These are phyloP conservation scores for Drosophila borealis DNA, from an alignment of 2,888 invertebrate species.

Conservation along the genomic window DNA sequence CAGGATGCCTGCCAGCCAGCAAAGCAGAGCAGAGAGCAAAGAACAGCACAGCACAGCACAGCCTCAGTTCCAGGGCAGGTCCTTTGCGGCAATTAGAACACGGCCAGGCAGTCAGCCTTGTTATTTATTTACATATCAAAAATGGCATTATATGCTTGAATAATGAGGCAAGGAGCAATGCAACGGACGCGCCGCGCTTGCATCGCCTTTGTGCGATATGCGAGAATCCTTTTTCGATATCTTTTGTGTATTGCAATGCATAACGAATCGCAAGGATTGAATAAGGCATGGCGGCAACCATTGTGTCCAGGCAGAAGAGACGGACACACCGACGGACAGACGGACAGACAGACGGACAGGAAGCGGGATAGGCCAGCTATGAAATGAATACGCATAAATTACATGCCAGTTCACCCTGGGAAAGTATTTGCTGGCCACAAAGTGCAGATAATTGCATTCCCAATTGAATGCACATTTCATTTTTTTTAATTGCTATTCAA, in stretches of 20 bases:
- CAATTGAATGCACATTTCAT: neutral
- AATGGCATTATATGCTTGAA: conserved; percentile 68
- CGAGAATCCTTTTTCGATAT: conserved; percentile 67
- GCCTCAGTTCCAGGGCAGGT: conserved; percentile 48
- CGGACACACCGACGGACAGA: conserved; percentile 32
- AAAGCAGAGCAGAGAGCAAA: neutral
- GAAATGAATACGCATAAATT: conserved; percentile 81
- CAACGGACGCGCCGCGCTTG: conserved; percentile 51
- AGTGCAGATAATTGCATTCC: conserved; percentile 35
- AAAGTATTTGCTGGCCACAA: conserved; percentile 28
- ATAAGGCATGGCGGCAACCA: conserved; percentile 26
- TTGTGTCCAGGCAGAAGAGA: conserved; percentile 46
- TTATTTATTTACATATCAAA: conserved; percentile 73
- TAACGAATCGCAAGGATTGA: conserved; percentile 51
- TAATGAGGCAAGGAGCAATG: conserved; percentile 60
- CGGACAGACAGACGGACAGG: conserved; percentile 51
- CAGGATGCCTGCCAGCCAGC: conserved; percentile 17
- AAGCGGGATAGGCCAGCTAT: conserved; percentile 76
- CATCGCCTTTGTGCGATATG: conserved; percentile 61
- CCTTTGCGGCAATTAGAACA: conserved; percentile 76
- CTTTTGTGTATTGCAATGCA: conserved; percentile 68
- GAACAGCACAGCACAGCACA: neutral
- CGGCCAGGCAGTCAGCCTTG: conserved; percentile 27
- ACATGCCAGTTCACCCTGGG: conserved; percentile 56
- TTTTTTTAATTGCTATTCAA: neutral